A percentile compares a stretch with the other conserved stretches of the same genome.
phyloP scores from a whole-genome alignment of 2,797 vertebrate genomes.

The Oreochromis mossambicus region DNA sequence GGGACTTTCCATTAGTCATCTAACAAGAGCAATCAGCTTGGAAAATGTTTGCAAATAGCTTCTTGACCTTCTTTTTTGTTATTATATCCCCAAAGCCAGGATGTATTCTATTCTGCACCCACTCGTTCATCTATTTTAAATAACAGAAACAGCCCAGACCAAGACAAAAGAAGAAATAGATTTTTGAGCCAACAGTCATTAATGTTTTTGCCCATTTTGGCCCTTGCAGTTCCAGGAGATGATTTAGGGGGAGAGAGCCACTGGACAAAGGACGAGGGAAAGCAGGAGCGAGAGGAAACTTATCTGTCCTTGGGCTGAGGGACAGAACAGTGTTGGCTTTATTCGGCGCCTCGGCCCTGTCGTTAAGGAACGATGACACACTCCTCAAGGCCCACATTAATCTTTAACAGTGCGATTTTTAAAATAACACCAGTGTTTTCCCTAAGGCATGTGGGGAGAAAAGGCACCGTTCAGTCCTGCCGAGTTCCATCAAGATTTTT shows the following conservation, averaged over 20 bases:
- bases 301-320: slow-evolving; percentile 74
- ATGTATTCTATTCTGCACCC: slow-evolving; percentile 3
- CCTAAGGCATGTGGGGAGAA: slow-evolving; percentile 47
- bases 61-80: slow-evolving; percentile 54
- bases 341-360: slow-evolving; percentile 60
- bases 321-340: slow-evolving; percentile 74
- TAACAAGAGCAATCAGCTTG: slow-evolving; percentile 64
- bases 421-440: slow-evolving; percentile 78
- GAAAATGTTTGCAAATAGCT: slow-evolving; percentile 68
- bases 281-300: slow-evolving; percentile 60
- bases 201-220: slow-evolving; percentile 25
- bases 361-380: slow-evolving; percentile 80
- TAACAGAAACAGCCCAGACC: slow-evolving; percentile 14
- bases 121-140: slow-evolving; percentile 19
- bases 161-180: slow-evolving; percentile 16
- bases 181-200: slow-evolving; percentile 26
- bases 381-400: slow-evolving; percentile 77
- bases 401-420: slow-evolving; percentile 78
- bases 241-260: slow-evolving; percentile 43
- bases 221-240: slow-evolving; percentile 43
- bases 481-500: slow-evolving; percentile 4
- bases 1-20: slow-evolving; percentile 79
- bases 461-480: slow-evolving; percentile 48
- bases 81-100: slow-evolving; percentile 42
- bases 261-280: slow-evolving; percentile 47